phyloP scores from a whole-genome alignment of 2,888 invertebrate genomes.

The Athalia rosae region DNA sequence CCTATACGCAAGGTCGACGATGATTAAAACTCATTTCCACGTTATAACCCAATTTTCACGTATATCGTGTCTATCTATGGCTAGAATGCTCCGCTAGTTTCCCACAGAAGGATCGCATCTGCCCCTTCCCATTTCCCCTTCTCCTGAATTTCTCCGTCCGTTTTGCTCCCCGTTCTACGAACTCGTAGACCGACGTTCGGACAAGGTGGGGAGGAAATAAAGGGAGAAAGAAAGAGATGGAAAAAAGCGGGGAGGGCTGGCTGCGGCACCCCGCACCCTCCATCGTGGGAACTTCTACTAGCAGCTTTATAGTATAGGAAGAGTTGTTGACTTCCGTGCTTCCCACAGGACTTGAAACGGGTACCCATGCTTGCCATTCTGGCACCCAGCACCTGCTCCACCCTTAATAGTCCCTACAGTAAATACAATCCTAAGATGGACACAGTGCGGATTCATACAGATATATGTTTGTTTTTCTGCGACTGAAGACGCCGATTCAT shows the following conservation, averaged over 20 bases:
- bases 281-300: constrained; percentile 71
- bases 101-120: constrained; percentile 72
- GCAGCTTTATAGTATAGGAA: constrained; percentile 60
- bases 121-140: constrained; percentile 58
- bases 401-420: too few species aligned
- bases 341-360: constrained; percentile 70
- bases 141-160: constrained; percentile 50
- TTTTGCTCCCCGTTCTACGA: constrained; percentile 28
- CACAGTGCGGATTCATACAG: too few species aligned
- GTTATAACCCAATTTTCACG: too few species aligned
- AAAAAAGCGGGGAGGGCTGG: neutral
- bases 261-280: constrained; percentile 53
- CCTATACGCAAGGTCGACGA: neutral
- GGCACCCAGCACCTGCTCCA: constrained; percentile 68
- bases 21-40: too few species aligned
- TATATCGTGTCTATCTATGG: neutral
- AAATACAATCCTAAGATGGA: too few species aligned
- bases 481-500: too few species aligned
- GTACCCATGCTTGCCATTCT: neutral
- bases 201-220: too few species aligned
- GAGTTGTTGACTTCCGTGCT: constrained; percentile 73
- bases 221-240: too few species aligned
- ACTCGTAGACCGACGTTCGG: too few species aligned
- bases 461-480: too few species aligned
- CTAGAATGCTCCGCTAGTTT: constrained; percentile 61